A percentile compares a stretch with the other conserved stretches of the same genome.
Evolutionary conservation across 2,888 invertebrate species (phyloP).

Genomic region (Coenonympha glycerion): DNA sequence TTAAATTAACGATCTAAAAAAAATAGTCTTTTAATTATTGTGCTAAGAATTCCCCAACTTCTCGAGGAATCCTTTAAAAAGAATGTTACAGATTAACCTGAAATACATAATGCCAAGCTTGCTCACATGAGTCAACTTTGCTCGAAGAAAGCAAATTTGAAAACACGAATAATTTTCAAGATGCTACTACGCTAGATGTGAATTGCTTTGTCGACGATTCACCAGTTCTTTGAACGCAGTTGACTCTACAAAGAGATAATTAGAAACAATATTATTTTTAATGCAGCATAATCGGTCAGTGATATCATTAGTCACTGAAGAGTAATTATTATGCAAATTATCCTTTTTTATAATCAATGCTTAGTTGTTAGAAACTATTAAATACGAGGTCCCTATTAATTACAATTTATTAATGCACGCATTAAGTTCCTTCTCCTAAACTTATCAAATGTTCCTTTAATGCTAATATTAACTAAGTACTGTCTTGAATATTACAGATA

Average conservation of each 20-base stretch:
- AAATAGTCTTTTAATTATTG: too few relatives aligned
- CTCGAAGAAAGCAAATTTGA: not conserved
- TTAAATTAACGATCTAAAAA: too few relatives aligned
- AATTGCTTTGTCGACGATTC: not conserved
- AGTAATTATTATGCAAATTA: constrained; percentile 19
- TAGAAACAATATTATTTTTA: constrained; percentile 11
- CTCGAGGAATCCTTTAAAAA: too few relatives aligned
- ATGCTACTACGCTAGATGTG: too few relatives aligned
- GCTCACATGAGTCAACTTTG: too few relatives aligned
- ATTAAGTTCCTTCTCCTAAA: not conserved
- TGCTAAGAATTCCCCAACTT: too few relatives aligned
- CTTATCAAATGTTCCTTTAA: not conserved
- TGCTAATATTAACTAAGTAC: not conserved
- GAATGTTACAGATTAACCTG: too few relatives aligned
- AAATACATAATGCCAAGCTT: too few relatives aligned
- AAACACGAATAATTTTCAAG: not conserved
- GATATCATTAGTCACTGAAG: constrained; percentile 14
- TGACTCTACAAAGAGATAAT: constrained; percentile 4
- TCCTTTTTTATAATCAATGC: constrained; percentile 1
- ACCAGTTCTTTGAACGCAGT: not conserved
- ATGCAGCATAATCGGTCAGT: constrained; percentile 16
- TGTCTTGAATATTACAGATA: not conserved
- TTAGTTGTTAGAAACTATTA: not conserved
- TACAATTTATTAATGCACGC: constrained; percentile 3
- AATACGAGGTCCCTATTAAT: not conserved